phyloP scores from a whole-genome alignment of 2,113 vertebrate species.

The Eulacestoma nigropectus region DNA sequence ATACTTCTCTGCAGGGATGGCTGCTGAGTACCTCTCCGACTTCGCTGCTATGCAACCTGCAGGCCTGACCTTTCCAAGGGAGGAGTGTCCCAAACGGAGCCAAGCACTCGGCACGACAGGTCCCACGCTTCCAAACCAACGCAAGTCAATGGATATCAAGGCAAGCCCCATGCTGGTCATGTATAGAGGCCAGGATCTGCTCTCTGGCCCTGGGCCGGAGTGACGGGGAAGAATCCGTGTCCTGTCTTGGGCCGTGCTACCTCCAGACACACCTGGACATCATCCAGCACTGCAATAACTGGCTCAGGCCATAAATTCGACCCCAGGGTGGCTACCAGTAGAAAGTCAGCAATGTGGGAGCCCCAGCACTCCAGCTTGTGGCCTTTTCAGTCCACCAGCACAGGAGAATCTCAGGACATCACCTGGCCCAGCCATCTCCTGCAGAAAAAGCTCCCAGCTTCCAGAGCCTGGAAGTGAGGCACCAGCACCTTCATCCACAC shows the following conservation, averaged over 20 bases:
- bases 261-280: background rate
- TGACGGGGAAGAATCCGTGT: rapidly evolving
- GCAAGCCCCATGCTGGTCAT: no score
- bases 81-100: background rate
- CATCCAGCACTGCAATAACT: background rate
- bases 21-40: background rate
- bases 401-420: background rate
- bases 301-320: background rate
- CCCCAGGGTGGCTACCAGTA: background rate
- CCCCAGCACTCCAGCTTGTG: background rate
- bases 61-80: background rate
- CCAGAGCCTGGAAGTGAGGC: background rate
- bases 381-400: background rate
- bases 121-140: background rate
- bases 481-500: background rate
- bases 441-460: background rate
- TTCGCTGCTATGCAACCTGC: background rate
- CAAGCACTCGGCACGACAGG: background rate
- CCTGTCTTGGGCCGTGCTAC: background rate
- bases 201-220: background rate
- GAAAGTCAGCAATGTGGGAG: background rate
- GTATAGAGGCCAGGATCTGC: background rate
- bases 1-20: background rate
- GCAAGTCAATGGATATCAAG: background rate
- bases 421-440: background rate